Percentiles rank a stretch among this genome's conserved stretches.
Evolutionary conservation across 2,113 vertebrate genomes (phyloP).

Genomic region (Turnix velox): DNA sequence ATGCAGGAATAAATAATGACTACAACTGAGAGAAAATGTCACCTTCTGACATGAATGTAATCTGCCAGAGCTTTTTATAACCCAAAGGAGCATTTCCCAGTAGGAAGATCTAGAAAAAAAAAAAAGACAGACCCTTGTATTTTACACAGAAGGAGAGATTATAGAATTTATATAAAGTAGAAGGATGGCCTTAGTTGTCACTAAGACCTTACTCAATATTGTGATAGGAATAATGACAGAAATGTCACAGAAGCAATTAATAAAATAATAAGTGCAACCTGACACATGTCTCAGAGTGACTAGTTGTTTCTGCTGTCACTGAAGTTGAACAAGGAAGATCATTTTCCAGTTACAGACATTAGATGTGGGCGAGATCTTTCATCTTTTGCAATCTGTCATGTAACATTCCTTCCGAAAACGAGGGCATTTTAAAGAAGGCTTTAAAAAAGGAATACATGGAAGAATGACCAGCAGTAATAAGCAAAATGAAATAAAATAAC

Average conservation of each 20-base stretch:
- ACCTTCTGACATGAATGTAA: background rate
- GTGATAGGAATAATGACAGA: background rate
- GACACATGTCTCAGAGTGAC: background rate
- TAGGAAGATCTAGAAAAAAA: background rate
- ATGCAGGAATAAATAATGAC: background rate
- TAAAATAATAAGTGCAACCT: background rate
- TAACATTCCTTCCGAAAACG: background rate
- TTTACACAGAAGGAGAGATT: background rate
- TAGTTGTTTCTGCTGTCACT: constrained; percentile 4
- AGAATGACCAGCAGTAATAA: background rate
- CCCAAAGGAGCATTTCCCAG: background rate
- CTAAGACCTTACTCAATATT: background rate
- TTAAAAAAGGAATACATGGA: background rate
- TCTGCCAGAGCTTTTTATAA: background rate
- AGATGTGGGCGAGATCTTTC: background rate
- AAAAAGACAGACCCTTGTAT: background rate
- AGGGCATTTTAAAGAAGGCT: background rate
- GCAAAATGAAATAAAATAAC: background rate
- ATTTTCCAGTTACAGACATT: background rate
- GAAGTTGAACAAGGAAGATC: background rate
- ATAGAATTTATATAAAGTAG: background rate
- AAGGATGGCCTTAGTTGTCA: background rate
- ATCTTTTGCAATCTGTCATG: background rate
- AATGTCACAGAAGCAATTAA: background rate
- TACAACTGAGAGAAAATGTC: background rate